Evolutionary conservation across 2,797 vertebrate species (phyloP).

Genomic region (Xenentodon cancila): DNA sequence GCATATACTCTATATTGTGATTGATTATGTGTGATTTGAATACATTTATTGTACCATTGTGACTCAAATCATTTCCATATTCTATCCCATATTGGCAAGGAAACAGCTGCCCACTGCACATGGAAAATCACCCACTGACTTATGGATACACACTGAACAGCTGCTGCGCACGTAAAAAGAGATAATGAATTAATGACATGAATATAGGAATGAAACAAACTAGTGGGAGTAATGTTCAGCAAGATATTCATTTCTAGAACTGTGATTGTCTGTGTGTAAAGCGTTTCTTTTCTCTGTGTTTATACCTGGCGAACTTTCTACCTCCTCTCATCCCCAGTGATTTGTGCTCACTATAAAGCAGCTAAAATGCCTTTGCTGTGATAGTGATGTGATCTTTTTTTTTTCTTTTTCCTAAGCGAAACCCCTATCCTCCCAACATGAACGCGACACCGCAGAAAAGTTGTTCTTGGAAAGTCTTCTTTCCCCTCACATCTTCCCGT

Average conservation of each 20-base stretch:
- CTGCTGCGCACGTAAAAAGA: slow-evolving; percentile 33
- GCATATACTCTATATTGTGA: slow-evolving; percentile 43
- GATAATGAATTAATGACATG: slow-evolving; percentile 50
- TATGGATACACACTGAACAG: slow-evolving; percentile 65
- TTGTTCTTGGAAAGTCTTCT: slow-evolving; percentile 48
- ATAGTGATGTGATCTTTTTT: slow-evolving; percentile 49
- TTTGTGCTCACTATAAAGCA: slow-evolving; percentile 49
- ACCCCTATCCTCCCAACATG: slow-evolving; percentile 43
- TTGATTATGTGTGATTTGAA: slow-evolving; percentile 59
- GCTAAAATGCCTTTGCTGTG: slow-evolving; percentile 37
- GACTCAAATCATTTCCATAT: slow-evolving; percentile 55
- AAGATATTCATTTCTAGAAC: slow-evolving; percentile 11
- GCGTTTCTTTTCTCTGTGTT: slow-evolving; percentile 37
- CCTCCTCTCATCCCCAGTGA: slow-evolving; percentile 51
- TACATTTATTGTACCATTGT: slow-evolving; percentile 43
- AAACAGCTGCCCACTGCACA: slow-evolving; percentile 60
- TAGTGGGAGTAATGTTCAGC: slow-evolving; percentile 22
- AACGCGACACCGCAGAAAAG: slow-evolving; percentile 36
- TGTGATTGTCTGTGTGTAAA: slow-evolving; percentile 19
- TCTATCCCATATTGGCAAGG: slow-evolving; percentile 34
- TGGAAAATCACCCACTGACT: slow-evolving; percentile 65
- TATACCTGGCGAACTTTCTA: slow-evolving; percentile 62
- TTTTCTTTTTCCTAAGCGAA: slow-evolving; percentile 38
- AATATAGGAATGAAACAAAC: slow-evolving; percentile 32
- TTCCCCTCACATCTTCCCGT: slow-evolving; percentile 18